Evolutionary conservation across 1,140 invertebrate species (phyloP), one percentile per base, ranked within the genome.

Genomic region (Eciton burchellii): DNA sequence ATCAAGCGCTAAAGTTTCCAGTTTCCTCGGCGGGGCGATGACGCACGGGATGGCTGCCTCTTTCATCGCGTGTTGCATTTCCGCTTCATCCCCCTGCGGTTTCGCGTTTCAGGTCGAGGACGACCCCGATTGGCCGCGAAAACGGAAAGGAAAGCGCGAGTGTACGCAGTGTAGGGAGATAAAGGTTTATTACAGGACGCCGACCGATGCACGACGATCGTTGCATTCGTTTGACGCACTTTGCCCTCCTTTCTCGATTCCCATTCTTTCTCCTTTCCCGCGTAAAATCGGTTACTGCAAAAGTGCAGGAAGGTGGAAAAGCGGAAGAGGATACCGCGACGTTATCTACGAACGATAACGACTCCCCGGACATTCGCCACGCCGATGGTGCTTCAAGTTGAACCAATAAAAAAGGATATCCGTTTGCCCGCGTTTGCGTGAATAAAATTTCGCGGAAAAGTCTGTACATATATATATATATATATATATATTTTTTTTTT

Each of bases 141-240:
- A 8, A 14, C 9, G 21, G 43, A 21, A 56, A 56, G 24, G 56
- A 68, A 49, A 49, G 35, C 41, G 21, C 43, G 49, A 71, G 49
- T 35, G 66, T 41, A 47, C 82, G 66, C 24, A 83, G 52, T 41
- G 81, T 84, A 45, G 59, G 45, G 84, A 84, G 76, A 87, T 82
- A 84, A 71, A 88, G 87, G 74, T 88, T 88, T 88, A 84, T 84
- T 88, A 87, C 74, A 52, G 41, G 45, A 14, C 52, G 29, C 45
- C 47, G 24, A n/a, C n/a, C n/a, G 47, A 68, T 59, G 63, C 70
- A 63, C 35, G 24, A 60, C 57, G 76, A 86, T 83, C 63, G 43
- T 56, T 70, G 43, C n/a, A 9, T 79, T 26, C 35, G 3, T 76
- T 16, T 21, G 35, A 16, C 24, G n/a, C 41, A 19, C 21, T 12